These are phyloP conservation scores for Montipora foliosa DNA, from an alignment of 64 coral and sea anemone genomes.

Conservation along the genomic window DNA sequence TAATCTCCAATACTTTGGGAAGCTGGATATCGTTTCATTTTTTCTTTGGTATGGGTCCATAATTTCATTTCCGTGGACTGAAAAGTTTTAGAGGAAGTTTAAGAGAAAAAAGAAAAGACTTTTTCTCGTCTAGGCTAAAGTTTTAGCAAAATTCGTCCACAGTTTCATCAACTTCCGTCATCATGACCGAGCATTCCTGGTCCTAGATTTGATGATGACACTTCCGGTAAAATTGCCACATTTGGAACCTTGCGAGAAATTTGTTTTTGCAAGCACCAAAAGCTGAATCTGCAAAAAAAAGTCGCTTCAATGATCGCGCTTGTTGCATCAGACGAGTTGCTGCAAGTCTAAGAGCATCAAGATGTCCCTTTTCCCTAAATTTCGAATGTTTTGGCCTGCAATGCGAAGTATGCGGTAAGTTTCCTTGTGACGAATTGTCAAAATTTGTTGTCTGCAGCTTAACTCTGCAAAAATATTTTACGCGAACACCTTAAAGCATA, in stretches of 20 bases:
- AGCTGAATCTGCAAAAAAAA: neutral
- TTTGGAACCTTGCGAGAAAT: constrained; percentile 11
- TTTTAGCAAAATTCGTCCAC: neutral
- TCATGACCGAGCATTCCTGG: constrained; percentile 53
- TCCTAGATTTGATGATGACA: constrained; percentile 20
- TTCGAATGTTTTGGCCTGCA: constrained; percentile 28
- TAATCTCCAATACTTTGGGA: too few species aligned
- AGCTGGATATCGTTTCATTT: too few species aligned
- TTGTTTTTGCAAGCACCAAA: constrained; percentile 2
- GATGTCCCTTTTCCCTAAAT: constrained; percentile 38
- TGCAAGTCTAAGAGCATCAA: neutral
- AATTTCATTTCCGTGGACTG: neutral
- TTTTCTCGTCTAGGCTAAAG: neutral
- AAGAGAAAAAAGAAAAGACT: neutral
- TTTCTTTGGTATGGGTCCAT: too few species aligned
- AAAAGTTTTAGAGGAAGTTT: neutral
- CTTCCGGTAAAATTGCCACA: constrained; percentile 42
- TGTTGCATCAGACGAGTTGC: neutral
- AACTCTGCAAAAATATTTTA: neutral
- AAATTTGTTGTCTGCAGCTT: neutral
- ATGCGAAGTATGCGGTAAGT: constrained; percentile 29
- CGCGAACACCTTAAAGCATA: too few species aligned
- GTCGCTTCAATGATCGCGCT: neutral
- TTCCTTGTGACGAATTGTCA: too few species aligned
- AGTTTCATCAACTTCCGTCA: constrained; percentile 34